Percentiles rank a stretch among this genome's conserved stretches.
Conservation (phyloP, 1,140 invertebrate species). For the Ladona fulva region DNA sequence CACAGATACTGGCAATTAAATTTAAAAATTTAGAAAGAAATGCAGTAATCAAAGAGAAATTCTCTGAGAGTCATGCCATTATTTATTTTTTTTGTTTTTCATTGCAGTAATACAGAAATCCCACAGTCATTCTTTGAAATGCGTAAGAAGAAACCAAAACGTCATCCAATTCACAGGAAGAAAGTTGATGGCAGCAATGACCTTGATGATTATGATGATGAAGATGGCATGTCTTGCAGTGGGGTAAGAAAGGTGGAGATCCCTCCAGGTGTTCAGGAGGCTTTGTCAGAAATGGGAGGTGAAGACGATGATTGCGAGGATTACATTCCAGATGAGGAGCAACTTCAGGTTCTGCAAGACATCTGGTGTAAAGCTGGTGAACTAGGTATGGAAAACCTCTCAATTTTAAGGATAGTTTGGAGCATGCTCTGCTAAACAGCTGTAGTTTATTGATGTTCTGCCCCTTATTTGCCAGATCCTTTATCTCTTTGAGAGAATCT, state of each 20-base stretch:
- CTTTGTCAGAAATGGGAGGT: constrained; percentile 31
- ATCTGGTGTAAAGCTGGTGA: constrained; percentile 75
- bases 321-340: constrained; percentile 54
- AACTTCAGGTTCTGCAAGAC: constrained; percentile 65
- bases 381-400: constrained; percentile 44
- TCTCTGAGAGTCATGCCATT: too few relatives aligned
- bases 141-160: constrained; percentile 37
- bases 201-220: constrained; percentile 24
- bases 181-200: constrained; percentile 38
- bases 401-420: constrained; percentile 11
- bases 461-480: too few relatives aligned
- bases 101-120: constrained; percentile 38
- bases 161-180: constrained; percentile 52
- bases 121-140: constrained; percentile 46
- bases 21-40: too few relatives aligned
- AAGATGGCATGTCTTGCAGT: neutral
- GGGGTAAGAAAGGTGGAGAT: constrained; percentile 37
- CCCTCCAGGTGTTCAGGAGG: constrained; percentile 18
- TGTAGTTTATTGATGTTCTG: too few relatives aligned
- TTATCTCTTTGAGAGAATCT: too few relatives aligned
- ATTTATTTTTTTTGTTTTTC: neutral
- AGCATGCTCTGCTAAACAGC: neutral
- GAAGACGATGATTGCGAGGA: constrained; percentile 38
- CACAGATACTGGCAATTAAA: too few relatives aligned
- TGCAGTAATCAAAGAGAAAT: too few relatives aligned